Conservation (phyloP, 30 jellyfish, hydroid and myxozoan genomes). For the Hydractinia echinata region DNA sequence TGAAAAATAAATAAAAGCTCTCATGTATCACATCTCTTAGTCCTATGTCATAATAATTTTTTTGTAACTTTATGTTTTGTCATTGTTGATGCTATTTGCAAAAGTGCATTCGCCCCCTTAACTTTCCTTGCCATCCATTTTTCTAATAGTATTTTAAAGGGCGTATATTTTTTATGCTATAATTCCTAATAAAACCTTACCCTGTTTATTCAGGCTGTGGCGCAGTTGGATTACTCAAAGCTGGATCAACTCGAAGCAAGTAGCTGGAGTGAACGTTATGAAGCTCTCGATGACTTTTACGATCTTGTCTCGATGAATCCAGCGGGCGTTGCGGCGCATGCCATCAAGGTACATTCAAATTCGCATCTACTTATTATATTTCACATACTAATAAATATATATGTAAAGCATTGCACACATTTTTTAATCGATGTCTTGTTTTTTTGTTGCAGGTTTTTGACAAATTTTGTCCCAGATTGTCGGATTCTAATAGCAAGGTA, state of each 20-base stretch:
- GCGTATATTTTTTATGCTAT: too few species aligned
- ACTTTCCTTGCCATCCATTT: too few species aligned
- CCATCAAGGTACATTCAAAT: slow-evolving; percentile 54
- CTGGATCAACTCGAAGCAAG: slow-evolving; percentile 57
- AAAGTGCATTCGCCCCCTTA: too few species aligned
- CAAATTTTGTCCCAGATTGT: slow-evolving; percentile 65
- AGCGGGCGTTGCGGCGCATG: slow-evolving; percentile 50
- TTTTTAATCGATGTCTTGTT: not conserved
- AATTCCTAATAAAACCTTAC: too few species aligned
- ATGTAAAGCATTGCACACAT: not conserved
- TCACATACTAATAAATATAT: not conserved
- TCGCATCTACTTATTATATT: not conserved
- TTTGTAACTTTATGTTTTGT: too few species aligned
- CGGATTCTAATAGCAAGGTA: slow-evolving; percentile 94
- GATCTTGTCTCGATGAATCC: slow-evolving; percentile 80
- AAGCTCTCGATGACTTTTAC: slow-evolving; percentile 70
- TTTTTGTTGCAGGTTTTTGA: slow-evolving; percentile 59
- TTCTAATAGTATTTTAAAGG: too few species aligned
- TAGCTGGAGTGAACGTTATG: slow-evolving; percentile 86
- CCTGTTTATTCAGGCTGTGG: not conserved
- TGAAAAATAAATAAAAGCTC: too few species aligned
- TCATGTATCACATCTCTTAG: too few species aligned
- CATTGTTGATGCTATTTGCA: too few species aligned
- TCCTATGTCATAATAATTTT: too few species aligned
- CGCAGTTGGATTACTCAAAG: slow-evolving; percentile 53